Evolutionary conservation across 2,797 vertebrate species (phyloP), one percentile per base, ranked within the genome.

Genomic region (Discoglossus pictus): DNA sequence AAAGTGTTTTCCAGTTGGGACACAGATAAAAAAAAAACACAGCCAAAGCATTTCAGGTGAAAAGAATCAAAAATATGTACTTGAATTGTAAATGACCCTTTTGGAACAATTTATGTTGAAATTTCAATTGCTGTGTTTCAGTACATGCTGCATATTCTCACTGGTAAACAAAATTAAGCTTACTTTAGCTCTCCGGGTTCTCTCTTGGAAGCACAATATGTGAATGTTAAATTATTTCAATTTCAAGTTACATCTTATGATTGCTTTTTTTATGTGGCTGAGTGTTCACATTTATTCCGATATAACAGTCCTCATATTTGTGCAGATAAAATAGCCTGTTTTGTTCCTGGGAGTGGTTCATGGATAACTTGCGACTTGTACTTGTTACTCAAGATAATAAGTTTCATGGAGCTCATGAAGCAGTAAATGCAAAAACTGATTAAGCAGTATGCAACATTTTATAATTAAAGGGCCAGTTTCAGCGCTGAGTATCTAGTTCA

Each of bases 31-130:
- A 75, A 76, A 38, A 70, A 73, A 75, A 76, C 56, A 74, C 68
- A 69, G 77, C 75, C 51, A 78, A 77, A 79, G 75, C 68, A 74
- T 67, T 79, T 78, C 72, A 80, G 70, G 68, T 79, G 73, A 79
- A 44, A 35, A 48, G 74, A 56, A n/a, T n/a, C n/a, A 39, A 66
- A 66, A 72, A 74, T 70, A 80, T 78, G 78, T 80, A 68, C 68
- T 78, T 78, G 68, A 81, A 76, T 81, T 83, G 65, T 58, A 81
- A 79, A 79, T 75, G 25, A 68, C 47, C 68, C 64, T 47, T 73
- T 62, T 78, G 76, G 61, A 15, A 76, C 48, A 68, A 80, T 78
- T 73, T 52, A 78, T 66, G 64, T 63, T 72, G 61, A 78, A 58
- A 44, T 38, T 68, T 65, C 68, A 62, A 27, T 79, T 68, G 54